Conservation (phyloP, 2,113 vertebrate species). For the Rousettus leschenaultii region DNA sequence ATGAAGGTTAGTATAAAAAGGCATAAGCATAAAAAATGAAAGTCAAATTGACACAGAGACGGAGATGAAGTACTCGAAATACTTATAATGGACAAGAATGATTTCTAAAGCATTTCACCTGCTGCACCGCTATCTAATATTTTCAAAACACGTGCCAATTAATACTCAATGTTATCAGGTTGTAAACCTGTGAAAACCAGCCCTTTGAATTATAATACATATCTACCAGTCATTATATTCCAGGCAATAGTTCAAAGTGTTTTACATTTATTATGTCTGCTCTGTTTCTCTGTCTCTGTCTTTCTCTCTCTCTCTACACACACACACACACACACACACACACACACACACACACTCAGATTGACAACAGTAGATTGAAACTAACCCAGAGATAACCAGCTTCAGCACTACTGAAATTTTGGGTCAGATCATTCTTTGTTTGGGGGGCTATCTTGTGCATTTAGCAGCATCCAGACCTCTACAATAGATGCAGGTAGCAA, state of each 20-base stretch:
- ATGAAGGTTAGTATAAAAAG: not conserved
- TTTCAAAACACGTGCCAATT: not conserved
- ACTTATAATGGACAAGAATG: not conserved
- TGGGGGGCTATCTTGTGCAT: not conserved
- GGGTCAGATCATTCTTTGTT: not conserved
- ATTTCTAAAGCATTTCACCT: slow-evolving; percentile 3
- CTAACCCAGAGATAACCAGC: not conserved
- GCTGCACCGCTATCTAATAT: not conserved
- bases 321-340: not conserved
- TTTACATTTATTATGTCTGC: not conserved
- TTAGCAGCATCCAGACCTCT: not conserved
- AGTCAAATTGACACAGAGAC: not conserved
- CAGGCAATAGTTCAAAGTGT: not conserved
- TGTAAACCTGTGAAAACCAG: not conserved
- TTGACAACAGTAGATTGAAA: not conserved
- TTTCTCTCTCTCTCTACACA: not conserved
- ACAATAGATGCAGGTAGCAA: not conserved
- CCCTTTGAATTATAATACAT: not conserved
- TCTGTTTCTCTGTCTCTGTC: not conserved
- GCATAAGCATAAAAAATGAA: not conserved
- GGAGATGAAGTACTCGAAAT: not conserved
- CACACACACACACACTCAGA: not conserved
- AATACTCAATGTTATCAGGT: not conserved
- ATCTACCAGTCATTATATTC: not conserved
- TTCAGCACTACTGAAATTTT: not conserved